Evolutionary conservation across 2,113 vertebrate species (phyloP).

Genomic region (Trogon surrucura): DNA sequence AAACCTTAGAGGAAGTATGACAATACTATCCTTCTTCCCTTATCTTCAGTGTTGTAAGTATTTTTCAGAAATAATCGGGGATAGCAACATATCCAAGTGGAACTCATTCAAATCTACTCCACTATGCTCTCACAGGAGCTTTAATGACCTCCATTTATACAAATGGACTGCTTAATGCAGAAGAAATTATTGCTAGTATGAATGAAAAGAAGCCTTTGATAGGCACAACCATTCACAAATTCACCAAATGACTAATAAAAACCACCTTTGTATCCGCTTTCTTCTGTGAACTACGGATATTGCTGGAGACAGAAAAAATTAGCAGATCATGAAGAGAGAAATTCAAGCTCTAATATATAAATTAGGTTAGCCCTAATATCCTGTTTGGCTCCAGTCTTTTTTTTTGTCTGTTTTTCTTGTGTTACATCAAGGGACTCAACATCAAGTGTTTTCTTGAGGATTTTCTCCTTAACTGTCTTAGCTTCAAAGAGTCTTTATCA

Average conservation of each 20-base stretch:
- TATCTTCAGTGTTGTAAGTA: conserved; percentile 12
- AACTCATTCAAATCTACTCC: neutral
- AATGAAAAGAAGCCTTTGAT: conserved; percentile 52
- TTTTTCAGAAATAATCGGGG: conserved; percentile 27
- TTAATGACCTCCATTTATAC: conserved; percentile 51
- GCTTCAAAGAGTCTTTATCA: neutral
- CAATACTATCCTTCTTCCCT: neutral
- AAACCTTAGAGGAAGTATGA: conserved; percentile 5
- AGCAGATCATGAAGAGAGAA: neutral
- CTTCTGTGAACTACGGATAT: conserved; percentile 7
- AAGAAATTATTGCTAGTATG: conserved; percentile 25
- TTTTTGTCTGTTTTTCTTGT: neutral
- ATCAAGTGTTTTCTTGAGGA: neutral
- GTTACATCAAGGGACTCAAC: neutral
- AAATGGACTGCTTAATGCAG: conserved; percentile 40
- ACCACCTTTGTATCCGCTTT: conserved; percentile 10
- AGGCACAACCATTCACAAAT: conserved; percentile 33
- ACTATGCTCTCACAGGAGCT: neutral
- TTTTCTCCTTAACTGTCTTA: neutral
- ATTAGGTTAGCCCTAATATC: neutral
- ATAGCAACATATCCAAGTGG: neutral
- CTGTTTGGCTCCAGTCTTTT: neutral
- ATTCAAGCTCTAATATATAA: conserved; percentile 1
- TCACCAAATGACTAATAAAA: conserved; percentile 52
- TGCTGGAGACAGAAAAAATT: conserved; percentile 44